Conservation (phyloP, 2,797 vertebrate species). For the Naso thynnoides region DNA sequence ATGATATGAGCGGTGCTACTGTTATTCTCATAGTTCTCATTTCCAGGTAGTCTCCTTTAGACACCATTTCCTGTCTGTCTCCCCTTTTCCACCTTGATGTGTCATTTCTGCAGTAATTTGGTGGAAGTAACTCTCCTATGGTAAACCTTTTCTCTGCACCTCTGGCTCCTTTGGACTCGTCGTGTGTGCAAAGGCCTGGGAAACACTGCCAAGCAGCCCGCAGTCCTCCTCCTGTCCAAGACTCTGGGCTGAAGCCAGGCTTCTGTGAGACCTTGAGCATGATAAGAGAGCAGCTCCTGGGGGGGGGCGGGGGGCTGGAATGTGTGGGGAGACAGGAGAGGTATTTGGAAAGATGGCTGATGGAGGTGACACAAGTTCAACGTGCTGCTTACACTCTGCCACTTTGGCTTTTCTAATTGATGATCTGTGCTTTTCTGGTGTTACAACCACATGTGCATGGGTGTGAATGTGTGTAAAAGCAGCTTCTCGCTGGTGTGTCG, state of each 20-base stretch:
- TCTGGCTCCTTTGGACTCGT: constrained; percentile 58
- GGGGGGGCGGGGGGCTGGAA: constrained; percentile 44
- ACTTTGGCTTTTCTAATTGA: constrained; percentile 32
- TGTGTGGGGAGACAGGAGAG: constrained; percentile 67
- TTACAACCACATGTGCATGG: constrained; percentile 7
- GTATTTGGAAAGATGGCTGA: constrained; percentile 59
- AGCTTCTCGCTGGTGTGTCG: constrained; percentile 45
- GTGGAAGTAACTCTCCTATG: constrained; percentile 24
- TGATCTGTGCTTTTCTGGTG: constrained; percentile 25
- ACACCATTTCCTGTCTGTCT: constrained; percentile 14
- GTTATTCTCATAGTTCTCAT: background rate
- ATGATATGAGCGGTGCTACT: background rate
- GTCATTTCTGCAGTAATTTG: constrained; percentile 20
- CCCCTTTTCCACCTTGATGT: constrained; percentile 18
- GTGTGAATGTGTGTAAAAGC: constrained; percentile 52
- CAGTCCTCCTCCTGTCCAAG: constrained; percentile 73
- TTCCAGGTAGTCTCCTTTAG: background rate
- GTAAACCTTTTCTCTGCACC: constrained; percentile 47
- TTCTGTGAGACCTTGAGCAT: constrained; percentile 82
- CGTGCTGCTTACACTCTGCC: constrained; percentile 16
- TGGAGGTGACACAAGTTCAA: constrained; percentile 45
- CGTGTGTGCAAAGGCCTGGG: constrained; percentile 77
- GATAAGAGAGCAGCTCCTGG: constrained; percentile 75
- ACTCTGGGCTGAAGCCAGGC: constrained; percentile 78
- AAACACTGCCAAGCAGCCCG: constrained; percentile 74